Percentiles rank a stretch among this genome's conserved stretches.
These are phyloP conservation scores for Phyllostomus hastatus DNA, from an alignment of 2,113 vertebrate species.

Conservation along the genomic window DNA sequence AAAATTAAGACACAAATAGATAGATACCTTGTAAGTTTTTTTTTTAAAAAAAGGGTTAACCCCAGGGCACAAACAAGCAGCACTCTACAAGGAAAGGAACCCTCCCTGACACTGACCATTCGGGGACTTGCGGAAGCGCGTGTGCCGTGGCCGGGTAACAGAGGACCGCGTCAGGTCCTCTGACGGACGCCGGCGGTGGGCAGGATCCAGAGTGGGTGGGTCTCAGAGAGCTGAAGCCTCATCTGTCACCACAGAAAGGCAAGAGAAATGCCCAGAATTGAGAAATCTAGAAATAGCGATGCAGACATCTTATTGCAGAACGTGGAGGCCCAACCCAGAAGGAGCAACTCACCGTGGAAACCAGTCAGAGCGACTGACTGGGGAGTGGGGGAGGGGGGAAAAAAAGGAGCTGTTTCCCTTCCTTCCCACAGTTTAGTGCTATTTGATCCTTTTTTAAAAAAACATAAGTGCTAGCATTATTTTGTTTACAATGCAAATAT, in stretches of 20 bases:
- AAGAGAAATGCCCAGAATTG: background rate
- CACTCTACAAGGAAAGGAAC: background rate
- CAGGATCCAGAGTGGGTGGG: too few species aligned
- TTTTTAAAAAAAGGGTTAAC: background rate
- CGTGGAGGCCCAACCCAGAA: background rate
- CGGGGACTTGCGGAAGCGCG: background rate
- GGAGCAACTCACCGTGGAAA: background rate
- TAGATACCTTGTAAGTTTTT: too few species aligned
- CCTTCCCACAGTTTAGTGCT: background rate
- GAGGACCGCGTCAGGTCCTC: background rate
- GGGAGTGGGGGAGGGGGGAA: too few species aligned
- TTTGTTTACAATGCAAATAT: background rate
- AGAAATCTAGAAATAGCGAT: background rate
- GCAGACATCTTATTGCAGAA: background rate
- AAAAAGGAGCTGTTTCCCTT: background rate
- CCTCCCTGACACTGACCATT: background rate
- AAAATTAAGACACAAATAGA: background rate
- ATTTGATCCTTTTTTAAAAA: background rate
- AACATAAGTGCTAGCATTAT: background rate
- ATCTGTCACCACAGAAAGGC: background rate
- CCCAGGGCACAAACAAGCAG: background rate
- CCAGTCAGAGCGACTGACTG: background rate
- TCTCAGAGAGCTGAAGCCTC: background rate
- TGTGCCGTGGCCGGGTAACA: background rate
- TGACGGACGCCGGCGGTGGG: accelerated